phyloP scores from a whole-genome alignment of 2,113 vertebrate genomes.

The Podilymbus podiceps region DNA sequence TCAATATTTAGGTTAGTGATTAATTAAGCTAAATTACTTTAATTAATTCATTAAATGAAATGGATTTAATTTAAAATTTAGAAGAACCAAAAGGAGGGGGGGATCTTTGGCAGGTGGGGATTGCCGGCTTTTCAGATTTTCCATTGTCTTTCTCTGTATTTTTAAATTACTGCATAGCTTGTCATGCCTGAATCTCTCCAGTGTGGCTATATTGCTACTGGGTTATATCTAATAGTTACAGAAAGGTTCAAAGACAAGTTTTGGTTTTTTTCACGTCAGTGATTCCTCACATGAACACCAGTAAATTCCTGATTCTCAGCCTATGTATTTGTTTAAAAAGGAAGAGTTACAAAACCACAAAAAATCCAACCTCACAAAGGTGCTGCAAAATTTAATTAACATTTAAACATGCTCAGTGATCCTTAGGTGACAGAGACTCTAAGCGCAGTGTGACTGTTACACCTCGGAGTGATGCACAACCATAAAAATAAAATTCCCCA shows the following conservation, averaged over 20 bases:
- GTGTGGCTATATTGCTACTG: not conserved
- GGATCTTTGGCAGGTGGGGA: rapidly evolving
- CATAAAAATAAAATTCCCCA: not conserved
- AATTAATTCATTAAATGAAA: conserved; percentile 9
- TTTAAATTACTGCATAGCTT: not conserved
- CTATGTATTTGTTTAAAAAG: not conserved
- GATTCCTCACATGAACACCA: not conserved
- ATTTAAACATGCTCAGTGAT: not conserved
- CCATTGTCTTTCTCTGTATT: not conserved
- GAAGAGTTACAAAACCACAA: not conserved
- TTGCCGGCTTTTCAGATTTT: not conserved
- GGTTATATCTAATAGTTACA: not conserved
- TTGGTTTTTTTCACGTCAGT: not conserved
- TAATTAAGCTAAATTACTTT: not conserved
- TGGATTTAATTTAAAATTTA: not conserved
- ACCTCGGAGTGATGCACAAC: not conserved
- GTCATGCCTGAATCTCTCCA: not conserved
- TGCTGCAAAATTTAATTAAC: not conserved
- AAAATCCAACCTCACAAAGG: not conserved
- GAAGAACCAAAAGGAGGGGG: not conserved
- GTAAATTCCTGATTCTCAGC: not conserved
- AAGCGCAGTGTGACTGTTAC: not conserved
- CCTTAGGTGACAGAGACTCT: not conserved
- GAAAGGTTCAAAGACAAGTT: not conserved
- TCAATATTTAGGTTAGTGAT: conserved; percentile 36